phyloP scores from a whole-genome alignment of 2,888 invertebrate genomes.

The Meteorus colon region DNA sequence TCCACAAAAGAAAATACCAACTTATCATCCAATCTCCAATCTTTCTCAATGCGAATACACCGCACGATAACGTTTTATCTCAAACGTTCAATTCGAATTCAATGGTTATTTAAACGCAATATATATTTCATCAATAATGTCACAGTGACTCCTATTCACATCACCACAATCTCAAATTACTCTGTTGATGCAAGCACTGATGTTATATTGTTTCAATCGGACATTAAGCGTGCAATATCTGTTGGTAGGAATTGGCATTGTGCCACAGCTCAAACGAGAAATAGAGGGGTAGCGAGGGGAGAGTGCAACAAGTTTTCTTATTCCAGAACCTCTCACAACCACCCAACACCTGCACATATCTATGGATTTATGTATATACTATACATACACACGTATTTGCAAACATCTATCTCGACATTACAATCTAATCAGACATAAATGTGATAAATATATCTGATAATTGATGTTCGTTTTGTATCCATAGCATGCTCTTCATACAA shows the following conservation, averaged over 20 bases:
- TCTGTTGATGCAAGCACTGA: conserved; percentile 3
- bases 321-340: conserved; percentile 52
- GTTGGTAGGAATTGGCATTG: conserved; percentile 60
- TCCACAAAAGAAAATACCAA: too few species aligned
- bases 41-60: too few species aligned
- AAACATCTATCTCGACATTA: background rate
- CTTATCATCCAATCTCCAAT: too few species aligned
- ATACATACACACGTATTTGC: background rate
- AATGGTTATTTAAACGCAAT: background rate
- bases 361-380: background rate
- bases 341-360: background rate
- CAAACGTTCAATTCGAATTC: background rate
- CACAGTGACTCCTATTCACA: background rate
- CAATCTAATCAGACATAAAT: background rate
- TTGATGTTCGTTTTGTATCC: background rate
- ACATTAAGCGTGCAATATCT: conserved; percentile 40
- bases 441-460: background rate
- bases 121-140: background rate
- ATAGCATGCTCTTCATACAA: background rate
- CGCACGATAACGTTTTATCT: too few species aligned
- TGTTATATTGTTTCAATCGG: conserved; percentile 53
- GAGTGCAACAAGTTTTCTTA: conserved; percentile 70
- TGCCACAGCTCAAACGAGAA: conserved; percentile 56
- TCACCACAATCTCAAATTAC: too few species aligned
- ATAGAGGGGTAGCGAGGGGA: conserved; percentile 40